A percentile compares a stretch with the other conserved stretches of the same genome.
phyloP scores from a whole-genome alignment of 2,113 vertebrate species.

The Narcine bancroftii region DNA sequence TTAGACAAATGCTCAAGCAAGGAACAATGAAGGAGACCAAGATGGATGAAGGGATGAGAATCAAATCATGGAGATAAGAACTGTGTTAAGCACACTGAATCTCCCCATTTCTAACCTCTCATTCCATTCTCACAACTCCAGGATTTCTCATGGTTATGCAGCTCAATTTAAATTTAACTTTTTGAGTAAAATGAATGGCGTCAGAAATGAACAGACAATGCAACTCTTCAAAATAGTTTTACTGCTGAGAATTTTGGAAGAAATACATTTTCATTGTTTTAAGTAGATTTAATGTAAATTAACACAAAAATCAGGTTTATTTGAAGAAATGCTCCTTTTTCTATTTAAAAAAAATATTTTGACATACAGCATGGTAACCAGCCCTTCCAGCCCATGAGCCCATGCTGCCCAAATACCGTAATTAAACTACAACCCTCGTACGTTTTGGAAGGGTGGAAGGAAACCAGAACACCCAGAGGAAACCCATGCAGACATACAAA shows the following conservation, averaged over 20 bases:
- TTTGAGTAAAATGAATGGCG: neutral
- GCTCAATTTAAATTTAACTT: neutral
- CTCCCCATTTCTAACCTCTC: too few relatives aligned
- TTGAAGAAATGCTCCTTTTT: neutral
- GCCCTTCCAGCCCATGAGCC: too few relatives aligned
- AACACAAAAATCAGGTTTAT: neutral
- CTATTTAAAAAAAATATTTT: too few relatives aligned
- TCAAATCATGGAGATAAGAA: neutral
- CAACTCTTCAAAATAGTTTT: neutral
- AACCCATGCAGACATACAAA: too few relatives aligned
- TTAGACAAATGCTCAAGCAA: neutral
- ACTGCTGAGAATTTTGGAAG: neutral
- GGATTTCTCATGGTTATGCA: neutral
- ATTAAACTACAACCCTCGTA: too few relatives aligned
- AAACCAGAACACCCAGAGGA: too few relatives aligned
- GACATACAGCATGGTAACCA: too few relatives aligned
- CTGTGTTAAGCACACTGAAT: neutral
- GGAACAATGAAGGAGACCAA: neutral
- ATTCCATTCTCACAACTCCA: neutral
- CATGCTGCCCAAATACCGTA: too few relatives aligned
- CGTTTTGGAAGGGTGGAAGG: too few relatives aligned
- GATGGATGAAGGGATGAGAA: neutral
- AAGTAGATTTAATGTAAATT: neutral
- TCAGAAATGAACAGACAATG: neutral
- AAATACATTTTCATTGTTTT: neutral